These are phyloP conservation scores for Vombatus ursinus DNA, from an alignment of 2,113 vertebrate species.

Conservation along the genomic window DNA sequence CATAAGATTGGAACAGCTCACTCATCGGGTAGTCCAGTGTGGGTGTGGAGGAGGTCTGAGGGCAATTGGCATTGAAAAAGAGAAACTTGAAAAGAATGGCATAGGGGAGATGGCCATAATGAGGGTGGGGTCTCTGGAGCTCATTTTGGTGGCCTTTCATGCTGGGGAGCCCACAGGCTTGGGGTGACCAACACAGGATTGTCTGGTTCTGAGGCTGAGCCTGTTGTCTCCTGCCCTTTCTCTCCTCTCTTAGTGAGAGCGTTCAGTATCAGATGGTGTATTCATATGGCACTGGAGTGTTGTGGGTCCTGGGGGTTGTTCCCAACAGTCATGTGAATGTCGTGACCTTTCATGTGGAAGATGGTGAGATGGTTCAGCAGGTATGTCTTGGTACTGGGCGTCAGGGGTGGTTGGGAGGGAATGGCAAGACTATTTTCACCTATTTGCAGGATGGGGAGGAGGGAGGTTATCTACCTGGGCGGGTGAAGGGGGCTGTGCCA, in stretches of 20 bases:
- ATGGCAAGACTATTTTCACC: neutral
- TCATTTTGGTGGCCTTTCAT: neutral
- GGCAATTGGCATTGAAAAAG: neutral
- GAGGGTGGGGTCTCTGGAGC: neutral
- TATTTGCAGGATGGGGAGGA: neutral
- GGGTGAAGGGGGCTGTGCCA: neutral
- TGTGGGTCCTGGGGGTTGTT: slow-evolving; percentile 89
- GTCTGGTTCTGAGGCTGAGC: neutral
- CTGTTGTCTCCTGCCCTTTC: neutral
- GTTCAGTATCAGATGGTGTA: slow-evolving; percentile 93
- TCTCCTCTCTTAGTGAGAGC: slow-evolving; percentile 85
- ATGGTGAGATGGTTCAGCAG: slow-evolving; percentile 94
- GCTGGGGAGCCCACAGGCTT: neutral
- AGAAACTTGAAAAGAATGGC: neutral
- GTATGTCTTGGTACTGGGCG: slow-evolving; percentile 62
- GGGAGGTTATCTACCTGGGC: neutral
- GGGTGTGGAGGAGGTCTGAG: neutral
- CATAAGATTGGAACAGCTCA: neutral
- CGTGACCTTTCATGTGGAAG: slow-evolving; percentile 89
- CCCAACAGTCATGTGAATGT: slow-evolving; percentile 90
- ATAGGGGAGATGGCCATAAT: neutral
- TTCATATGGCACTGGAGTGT: slow-evolving; percentile 89
- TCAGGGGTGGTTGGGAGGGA: neutral
- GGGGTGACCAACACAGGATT: neutral
- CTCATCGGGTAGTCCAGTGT: neutral